Evolutionary conservation across 1,140 invertebrate genomes (phyloP).

Genomic region (Chrysomallon squamiferum): DNA sequence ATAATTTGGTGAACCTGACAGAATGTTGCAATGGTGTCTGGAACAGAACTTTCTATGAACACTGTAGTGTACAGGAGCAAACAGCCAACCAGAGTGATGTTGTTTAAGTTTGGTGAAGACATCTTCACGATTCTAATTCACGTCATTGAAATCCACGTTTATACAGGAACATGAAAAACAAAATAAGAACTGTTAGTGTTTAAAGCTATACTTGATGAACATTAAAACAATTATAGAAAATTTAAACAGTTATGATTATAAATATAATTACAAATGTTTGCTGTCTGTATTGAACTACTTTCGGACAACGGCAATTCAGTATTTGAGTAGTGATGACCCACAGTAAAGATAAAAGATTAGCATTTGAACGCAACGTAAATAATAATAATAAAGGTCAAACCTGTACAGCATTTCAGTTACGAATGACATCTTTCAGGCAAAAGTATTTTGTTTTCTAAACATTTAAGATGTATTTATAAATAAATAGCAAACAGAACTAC

Average conservation of each 20-base stretch:
- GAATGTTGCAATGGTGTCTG: background rate
- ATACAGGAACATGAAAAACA: background rate
- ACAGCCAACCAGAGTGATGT: conserved; percentile 95
- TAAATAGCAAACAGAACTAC: background rate
- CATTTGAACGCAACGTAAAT: too few relatives aligned
- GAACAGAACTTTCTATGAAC: conserved; percentile 67
- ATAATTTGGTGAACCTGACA: too few relatives aligned
- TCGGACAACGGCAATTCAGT: background rate
- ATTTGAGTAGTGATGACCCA: too few relatives aligned
- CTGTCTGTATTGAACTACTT: background rate
- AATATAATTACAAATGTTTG: background rate
- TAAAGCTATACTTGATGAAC: background rate
- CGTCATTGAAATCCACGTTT: background rate
- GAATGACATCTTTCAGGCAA: background rate
- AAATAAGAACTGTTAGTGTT: background rate
- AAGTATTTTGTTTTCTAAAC: background rate
- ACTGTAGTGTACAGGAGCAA: conserved; percentile 95
- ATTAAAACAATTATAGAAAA: background rate
- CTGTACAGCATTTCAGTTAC: background rate
- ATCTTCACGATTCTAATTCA: conserved; percentile 91
- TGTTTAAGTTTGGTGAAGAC: conserved; percentile 97
- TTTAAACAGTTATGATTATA: background rate
- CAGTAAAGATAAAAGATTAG: too few relatives aligned
- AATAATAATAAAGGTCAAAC: too few relatives aligned
- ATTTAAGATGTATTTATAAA: background rate